phyloP scores from a whole-genome alignment of 1,140 invertebrate species.

The Neodiprion fabricii region DNA sequence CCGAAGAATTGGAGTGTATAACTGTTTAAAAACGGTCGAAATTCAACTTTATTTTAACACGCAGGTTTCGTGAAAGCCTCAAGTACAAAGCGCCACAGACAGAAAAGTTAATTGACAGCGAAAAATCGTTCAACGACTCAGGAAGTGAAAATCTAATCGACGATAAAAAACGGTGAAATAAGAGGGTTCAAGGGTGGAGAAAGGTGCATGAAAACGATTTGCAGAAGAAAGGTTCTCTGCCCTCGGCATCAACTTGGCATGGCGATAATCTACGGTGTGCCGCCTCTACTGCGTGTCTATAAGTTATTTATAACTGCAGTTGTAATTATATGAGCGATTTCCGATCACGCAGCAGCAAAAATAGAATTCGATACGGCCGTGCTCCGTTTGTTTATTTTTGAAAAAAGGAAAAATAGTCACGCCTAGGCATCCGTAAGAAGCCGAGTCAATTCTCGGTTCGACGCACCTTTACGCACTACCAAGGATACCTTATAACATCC shows the following conservation, averaged over 20 bases:
- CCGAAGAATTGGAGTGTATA: not conserved
- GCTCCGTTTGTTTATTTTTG: too few species aligned
- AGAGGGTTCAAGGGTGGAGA: too few species aligned
- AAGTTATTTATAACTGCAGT: too few species aligned
- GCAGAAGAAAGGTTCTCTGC: not conserved
- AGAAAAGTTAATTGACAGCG: constrained; percentile 5
- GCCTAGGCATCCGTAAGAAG: too few species aligned
- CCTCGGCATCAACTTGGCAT: too few species aligned
- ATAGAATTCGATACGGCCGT: too few species aligned
- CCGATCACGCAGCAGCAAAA: too few species aligned
- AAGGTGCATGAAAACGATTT: not conserved
- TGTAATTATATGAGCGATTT: too few species aligned
- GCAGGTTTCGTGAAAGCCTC: constrained; percentile 15
- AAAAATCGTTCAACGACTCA: not conserved
- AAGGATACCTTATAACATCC: not conserved
- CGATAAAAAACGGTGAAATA: not conserved
- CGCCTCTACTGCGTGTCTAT: too few species aligned
- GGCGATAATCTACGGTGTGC: too few species aligned
- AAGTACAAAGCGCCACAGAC: not conserved
- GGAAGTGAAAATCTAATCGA: constrained; percentile 10
- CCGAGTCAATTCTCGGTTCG: not conserved
- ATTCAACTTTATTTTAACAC: not conserved
- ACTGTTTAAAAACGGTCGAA: not conserved
- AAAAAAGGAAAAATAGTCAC: too few species aligned
- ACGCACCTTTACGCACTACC: not conserved